Evolutionary conservation across 2,797 vertebrate species (phyloP).

Genomic region (Anguilla pacifica): DNA sequence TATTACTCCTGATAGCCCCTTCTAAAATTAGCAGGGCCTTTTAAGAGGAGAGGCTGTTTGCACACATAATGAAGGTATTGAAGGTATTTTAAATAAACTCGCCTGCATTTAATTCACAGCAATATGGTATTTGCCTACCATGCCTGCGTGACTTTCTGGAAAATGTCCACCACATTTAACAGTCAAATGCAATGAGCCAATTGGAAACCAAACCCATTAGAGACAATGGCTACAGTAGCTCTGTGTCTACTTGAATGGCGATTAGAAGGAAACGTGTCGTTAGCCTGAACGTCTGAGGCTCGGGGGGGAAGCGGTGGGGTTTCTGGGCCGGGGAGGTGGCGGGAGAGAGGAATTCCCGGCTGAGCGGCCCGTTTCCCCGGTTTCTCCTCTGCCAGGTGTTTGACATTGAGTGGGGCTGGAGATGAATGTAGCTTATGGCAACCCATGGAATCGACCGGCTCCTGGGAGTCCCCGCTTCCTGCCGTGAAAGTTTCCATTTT

Average conservation of each 20-base stretch:
- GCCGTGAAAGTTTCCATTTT: constrained; percentile 87
- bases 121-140: constrained; percentile 55
- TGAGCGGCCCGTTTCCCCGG: constrained; percentile 74
- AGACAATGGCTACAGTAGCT: constrained; percentile 61
- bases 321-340: constrained; percentile 46
- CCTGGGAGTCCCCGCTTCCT: constrained; percentile 79
- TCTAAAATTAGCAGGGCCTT: background rate
- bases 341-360: constrained; percentile 62
- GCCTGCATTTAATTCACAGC: background rate
- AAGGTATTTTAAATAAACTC: background rate
- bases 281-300: constrained; percentile 74
- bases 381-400: constrained; percentile 84
- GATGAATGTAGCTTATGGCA: constrained; percentile 84
- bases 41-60: background rate
- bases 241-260: constrained; percentile 61
- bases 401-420: constrained; percentile 79
- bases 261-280: constrained; percentile 66
- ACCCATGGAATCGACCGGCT: constrained; percentile 79
- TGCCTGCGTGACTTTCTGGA: constrained; percentile 59
- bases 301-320: constrained; percentile 52
- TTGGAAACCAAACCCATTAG: constrained; percentile 57
- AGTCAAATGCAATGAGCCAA: constrained; percentile 63
- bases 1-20: background rate
- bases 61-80: background rate
- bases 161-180: constrained; percentile 66